Evolutionary conservation across 53 echinoderm and acorn worm genomes (phyloP), one percentile per base, ranked within the genome.

Genomic region (Zoroaster sp.): DNA sequence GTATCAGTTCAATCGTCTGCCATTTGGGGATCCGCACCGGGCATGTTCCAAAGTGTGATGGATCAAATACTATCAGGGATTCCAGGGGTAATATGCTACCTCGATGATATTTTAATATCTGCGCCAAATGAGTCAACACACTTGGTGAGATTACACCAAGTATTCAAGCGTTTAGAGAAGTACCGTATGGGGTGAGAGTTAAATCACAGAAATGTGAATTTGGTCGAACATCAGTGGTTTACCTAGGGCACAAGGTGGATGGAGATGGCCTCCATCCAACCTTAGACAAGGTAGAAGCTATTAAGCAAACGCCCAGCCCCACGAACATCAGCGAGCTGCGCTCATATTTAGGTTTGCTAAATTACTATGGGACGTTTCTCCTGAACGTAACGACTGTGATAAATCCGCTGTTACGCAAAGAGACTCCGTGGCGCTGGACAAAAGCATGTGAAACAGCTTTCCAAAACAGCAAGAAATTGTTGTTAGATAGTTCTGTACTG

Each of bases 201-300:
- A 93, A 91, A 34, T 47, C 53, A 38, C 83, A 70, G 20, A 95
- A 95, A 68, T 95, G 92, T 90, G 92, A 49, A 33, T 90, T 90
- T 37, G 44, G 88, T 59, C 73, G 78, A 77, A 47, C 83, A 3
- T 78, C 88, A 21, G 47, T 95, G 0, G 65, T 71, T 23, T 90
- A 90, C 54, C 74, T 90, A 12, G 95, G 95, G 12, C 89, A 92
- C 73, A 70, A 35, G 31, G 25, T 90, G 17, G 88, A 92, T 43
- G 41, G 35, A n/a, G 41, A 92, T 2, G 95, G 88, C 13, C 65
- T 92, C 23, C 78, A 79, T 4, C 36, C 40, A 59, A 78, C 79
- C 35, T 36, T 59, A 42, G 82, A 92, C 72, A 92, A 92, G 37
- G 38, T 92, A 21, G 81, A 92, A 53, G 88, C 92, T n/a, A 92